A percentile compares a stretch with the other conserved stretches of the same genome.
Conservation (phyloP, 92 coral and sea anemone genomes). For the Diadumene lineata region DNA sequence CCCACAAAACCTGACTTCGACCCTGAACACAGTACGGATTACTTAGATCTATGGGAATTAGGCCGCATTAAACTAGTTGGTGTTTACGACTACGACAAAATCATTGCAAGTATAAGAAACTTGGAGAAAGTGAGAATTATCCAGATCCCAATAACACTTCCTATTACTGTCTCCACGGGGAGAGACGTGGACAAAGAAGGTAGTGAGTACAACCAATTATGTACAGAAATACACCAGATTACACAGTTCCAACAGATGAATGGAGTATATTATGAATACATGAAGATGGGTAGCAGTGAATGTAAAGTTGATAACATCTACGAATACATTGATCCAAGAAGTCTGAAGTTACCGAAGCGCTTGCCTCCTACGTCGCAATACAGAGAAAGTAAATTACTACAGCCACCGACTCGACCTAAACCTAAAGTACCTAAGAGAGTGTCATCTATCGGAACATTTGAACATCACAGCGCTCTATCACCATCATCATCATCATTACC, state of each 20-base stretch:
- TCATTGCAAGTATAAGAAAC: conserved; percentile 45
- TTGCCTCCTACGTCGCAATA: too few relatives aligned
- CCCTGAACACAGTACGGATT: conserved; percentile 1
- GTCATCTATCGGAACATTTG: too few relatives aligned
- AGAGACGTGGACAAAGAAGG: conserved; percentile 40
- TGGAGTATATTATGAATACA: conserved; percentile 11
- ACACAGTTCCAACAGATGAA: conserved; percentile 42
- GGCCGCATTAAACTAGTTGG: conserved; percentile 8
- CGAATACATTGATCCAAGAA: conserved; percentile 26
- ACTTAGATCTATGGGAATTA: conserved; percentile 4
- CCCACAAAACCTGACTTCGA: conserved; percentile 9
- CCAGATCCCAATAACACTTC: conserved; percentile 47
- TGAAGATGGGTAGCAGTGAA: conserved; percentile 18
- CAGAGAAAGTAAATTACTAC: too few relatives aligned
- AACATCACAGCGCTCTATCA: not conserved
- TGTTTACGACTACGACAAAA: conserved; percentile 9
- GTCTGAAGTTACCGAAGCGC: not conserved
- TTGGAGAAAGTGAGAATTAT: conserved; percentile 27
- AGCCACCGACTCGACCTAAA: not conserved
- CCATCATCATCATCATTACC: not conserved
- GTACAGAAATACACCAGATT: conserved; percentile 45
- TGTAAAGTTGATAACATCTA: conserved; percentile 26
- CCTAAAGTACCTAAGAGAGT: too few relatives aligned
- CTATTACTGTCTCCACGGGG: conserved; percentile 41
- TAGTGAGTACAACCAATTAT: conserved; percentile 30